Conservation (phyloP, 2,113 vertebrate species). For the Limnothrissa miodon region DNA sequence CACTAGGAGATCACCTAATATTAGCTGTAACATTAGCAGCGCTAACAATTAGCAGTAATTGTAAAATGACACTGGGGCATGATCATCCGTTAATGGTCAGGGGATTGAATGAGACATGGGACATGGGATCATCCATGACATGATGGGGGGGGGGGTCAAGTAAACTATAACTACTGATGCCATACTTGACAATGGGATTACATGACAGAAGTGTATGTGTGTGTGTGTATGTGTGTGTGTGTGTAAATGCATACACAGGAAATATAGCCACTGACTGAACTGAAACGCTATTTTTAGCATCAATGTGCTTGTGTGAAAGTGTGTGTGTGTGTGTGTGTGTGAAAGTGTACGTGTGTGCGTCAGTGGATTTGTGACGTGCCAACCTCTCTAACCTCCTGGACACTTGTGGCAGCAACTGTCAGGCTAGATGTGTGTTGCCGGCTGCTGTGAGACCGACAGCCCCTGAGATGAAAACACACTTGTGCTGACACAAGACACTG, state of each 20-base stretch:
- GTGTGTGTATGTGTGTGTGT: neutral
- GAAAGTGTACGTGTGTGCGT: neutral
- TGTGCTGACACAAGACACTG: neutral
- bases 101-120: neutral
- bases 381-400: neutral
- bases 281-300: neutral
- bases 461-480: neutral
- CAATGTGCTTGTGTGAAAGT: neutral
- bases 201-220: neutral
- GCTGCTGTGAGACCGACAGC: neutral
- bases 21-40: neutral
- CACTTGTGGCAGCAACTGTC: neutral
- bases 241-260: neutral
- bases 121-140: neutral
- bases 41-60: neutral
- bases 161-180: neutral
- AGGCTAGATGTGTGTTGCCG: neutral
- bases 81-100: neutral
- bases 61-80: neutral
- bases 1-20: neutral
- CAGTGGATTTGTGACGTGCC: neutral
- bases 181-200: neutral
- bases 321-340: constrained; percentile 12
- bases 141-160: neutral
- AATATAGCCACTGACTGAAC: neutral